Percentiles rank a stretch among this genome's conserved stretches.
These are phyloP conservation scores for Agriopis aurantiaria DNA, from an alignment of 2,888 invertebrate genomes.

Conservation along the genomic window DNA sequence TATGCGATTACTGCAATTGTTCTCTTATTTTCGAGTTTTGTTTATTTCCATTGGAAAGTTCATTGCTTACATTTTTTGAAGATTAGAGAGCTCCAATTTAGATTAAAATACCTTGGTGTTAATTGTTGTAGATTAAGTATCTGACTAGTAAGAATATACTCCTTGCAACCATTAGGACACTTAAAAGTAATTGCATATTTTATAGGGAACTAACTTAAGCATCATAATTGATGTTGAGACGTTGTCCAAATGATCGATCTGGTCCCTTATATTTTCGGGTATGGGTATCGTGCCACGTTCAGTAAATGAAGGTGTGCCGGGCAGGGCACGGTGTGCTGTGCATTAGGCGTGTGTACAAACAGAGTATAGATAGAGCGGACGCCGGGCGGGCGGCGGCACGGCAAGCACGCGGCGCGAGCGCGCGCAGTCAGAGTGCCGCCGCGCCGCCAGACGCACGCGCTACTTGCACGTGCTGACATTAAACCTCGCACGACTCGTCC, in stretches of 20 bases:
- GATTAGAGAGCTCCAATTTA: no score
- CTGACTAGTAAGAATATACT: no score
- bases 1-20: neutral
- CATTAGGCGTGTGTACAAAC: constrained; percentile 27
- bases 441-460: constrained; percentile 84
- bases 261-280: constrained; percentile 7
- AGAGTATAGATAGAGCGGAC: constrained; percentile 76
- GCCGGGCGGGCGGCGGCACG: constrained; percentile 73
- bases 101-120: no score
- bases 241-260: constrained; percentile 1
- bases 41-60: no score
- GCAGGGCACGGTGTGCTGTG: constrained; percentile 51
- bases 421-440: constrained; percentile 85
- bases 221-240: neutral
- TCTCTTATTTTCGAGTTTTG: neutral
- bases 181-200: neutral
- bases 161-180: neutral
- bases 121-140: no score
- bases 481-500: constrained; percentile 60
- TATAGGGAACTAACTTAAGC: no score
- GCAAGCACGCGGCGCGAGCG: constrained; percentile 58
- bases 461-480: constrained; percentile 68
- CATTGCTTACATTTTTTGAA: no score
- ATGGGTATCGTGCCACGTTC: constrained; percentile 49
- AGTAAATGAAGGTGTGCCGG: constrained; percentile 79